Evolutionary conservation across 2,797 vertebrate genomes (phyloP).

Genomic region (Microctenopoma steveboyesi): DNA sequence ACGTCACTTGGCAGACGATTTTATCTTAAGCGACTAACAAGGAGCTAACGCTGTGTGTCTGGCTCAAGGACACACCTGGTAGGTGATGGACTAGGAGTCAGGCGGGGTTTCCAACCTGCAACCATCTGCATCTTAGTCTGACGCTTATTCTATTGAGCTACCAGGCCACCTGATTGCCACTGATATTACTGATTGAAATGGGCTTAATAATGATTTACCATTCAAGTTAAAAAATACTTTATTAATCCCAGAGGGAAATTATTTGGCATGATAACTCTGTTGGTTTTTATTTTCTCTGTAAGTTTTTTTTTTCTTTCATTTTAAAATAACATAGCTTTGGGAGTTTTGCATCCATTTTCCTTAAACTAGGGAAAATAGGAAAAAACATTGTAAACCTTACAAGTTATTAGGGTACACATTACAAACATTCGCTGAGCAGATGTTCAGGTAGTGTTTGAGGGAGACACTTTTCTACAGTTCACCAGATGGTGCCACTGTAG

Average conservation of each 20-base stretch:
- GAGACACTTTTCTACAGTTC: conserved; percentile 53
- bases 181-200: not conserved
- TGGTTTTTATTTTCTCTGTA: no score
- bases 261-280: no score
- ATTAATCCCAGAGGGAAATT: no score
- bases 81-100: no score
- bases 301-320: not conserved
- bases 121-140: no score
- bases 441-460: not conserved
- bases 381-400: not conserved
- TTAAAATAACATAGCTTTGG: not conserved
- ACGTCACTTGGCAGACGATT: conserved; percentile 46
- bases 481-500: conserved; percentile 78
- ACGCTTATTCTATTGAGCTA: no score
- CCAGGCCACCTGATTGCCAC: no score
- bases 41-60: no score
- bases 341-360: not conserved
- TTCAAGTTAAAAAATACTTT: no score
- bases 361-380: not conserved
- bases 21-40: no score
- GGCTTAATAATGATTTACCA: not conserved
- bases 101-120: no score
- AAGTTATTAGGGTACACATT: not conserved
- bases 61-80: no score
- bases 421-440: not conserved